phyloP scores from a whole-genome alignment of 2,888 invertebrate genomes.

The Philereme transversata region DNA sequence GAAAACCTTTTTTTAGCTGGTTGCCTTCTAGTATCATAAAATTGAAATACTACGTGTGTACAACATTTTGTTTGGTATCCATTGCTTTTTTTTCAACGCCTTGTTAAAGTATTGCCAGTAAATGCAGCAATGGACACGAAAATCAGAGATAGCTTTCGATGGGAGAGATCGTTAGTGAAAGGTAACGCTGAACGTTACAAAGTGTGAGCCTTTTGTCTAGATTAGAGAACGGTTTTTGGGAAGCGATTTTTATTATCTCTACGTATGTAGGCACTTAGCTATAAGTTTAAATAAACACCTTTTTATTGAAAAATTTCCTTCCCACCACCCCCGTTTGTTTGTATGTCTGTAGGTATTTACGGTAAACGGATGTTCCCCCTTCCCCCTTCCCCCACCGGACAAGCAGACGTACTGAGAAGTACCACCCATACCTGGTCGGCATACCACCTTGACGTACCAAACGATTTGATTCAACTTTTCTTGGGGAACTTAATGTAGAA shows the following conservation, averaged over 20 bases:
- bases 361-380: no score
- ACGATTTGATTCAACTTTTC: no score
- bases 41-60: conserved; percentile 53
- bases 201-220: conserved; percentile 82
- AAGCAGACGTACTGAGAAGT: no score
- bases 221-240: conserved; percentile 56
- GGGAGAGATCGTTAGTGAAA: conserved; percentile 53
- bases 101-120: no score
- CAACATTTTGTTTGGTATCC: conserved; percentile 29
- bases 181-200: conserved; percentile 80
- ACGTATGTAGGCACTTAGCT: no score
- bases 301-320: no score
- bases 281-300: no score
- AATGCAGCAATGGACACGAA: conserved; percentile 51
- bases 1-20: conserved; percentile 71
- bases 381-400: no score
- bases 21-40: conserved; percentile 49
- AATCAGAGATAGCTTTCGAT: conserved; percentile 38
- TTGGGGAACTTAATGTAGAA: no score
- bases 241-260: conserved; percentile 33
- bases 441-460: no score
- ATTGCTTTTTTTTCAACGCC: conserved; percentile 43
- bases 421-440: no score
- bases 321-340: no score
- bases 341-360: neutral